phyloP scores from a whole-genome alignment of 2,888 invertebrate genomes.

The Diaprepes abbreviatus region DNA sequence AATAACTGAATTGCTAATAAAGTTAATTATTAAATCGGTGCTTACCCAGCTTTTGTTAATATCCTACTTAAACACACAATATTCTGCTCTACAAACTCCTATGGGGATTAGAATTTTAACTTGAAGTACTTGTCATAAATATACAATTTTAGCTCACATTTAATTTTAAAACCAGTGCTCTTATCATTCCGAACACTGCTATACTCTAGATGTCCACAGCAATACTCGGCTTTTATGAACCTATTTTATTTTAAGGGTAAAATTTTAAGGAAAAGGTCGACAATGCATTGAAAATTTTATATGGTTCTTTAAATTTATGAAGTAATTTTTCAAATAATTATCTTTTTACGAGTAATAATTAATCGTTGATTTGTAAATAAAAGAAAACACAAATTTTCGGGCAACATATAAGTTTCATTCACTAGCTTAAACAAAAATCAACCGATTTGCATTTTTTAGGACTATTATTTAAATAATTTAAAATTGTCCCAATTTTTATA shows the following conservation, averaged over 20 bases:
- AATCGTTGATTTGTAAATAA: too few relatives aligned
- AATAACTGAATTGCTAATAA: too few relatives aligned
- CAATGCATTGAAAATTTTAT: background rate
- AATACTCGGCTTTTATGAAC: background rate
- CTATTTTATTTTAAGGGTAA: background rate
- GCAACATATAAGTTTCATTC: too few relatives aligned
- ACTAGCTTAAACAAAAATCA: too few relatives aligned
- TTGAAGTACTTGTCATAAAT: background rate
- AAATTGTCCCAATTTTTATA: too few relatives aligned
- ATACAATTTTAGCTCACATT: slow-evolving; percentile 1
- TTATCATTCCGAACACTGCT: slow-evolving; percentile 5
- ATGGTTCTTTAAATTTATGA: background rate
- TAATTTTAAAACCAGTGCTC: slow-evolving; percentile 1
- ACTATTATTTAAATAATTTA: too few relatives aligned
- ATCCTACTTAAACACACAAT: background rate
- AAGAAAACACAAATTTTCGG: too few relatives aligned
- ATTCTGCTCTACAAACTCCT: background rate
- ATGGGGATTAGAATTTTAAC: background rate
- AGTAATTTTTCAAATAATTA: too few relatives aligned
- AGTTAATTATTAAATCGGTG: too few relatives aligned
- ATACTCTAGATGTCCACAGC: background rate
- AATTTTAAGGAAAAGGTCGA: background rate
- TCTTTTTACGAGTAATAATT: too few relatives aligned
- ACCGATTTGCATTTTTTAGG: too few relatives aligned
- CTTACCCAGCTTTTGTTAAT: background rate